phyloP scores from a whole-genome alignment of 2,888 invertebrate genomes.

The Eupeodes luniger region DNA sequence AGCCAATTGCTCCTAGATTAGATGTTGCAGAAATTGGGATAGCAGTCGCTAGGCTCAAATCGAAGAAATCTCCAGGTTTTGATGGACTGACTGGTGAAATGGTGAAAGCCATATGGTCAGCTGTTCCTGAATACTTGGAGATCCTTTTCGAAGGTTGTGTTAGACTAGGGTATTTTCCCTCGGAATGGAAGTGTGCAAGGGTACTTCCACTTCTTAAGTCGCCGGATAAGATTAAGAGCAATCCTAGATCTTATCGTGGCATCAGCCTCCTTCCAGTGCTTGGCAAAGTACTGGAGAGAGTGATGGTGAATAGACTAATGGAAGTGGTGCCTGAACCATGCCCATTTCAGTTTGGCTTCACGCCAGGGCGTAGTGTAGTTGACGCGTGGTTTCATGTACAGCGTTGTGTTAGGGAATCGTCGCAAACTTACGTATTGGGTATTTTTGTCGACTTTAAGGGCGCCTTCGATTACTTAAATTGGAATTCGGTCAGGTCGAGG shows the following conservation, averaged over 20 bases:
- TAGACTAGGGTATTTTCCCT: slow-evolving; percentile 46
- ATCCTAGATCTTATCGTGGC: slow-evolving; percentile 62
- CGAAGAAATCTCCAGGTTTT: neutral
- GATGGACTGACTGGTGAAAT: slow-evolving; percentile 55
- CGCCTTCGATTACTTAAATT: slow-evolving; percentile 71
- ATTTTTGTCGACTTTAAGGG: slow-evolving; percentile 17
- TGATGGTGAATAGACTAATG: slow-evolving; percentile 36
- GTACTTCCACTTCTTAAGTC: slow-evolving; percentile 63
- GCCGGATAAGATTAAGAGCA: slow-evolving; percentile 61
- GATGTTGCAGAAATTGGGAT: too few species aligned
- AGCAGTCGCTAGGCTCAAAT: too few species aligned
- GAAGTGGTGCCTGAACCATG: neutral
- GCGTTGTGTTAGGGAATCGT: neutral
- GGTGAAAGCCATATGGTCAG: slow-evolving; percentile 41
- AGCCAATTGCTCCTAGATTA: too few species aligned
- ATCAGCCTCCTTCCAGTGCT: slow-evolving; percentile 63
- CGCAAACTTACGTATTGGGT: slow-evolving; percentile 46
- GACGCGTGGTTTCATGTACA: neutral
- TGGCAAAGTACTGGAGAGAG: slow-evolving; percentile 68
- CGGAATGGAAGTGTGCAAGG: slow-evolving; percentile 41
- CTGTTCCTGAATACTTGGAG: slow-evolving; percentile 47
- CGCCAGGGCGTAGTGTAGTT: too few species aligned
- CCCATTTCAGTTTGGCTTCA: too few species aligned
- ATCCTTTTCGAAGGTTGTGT: slow-evolving; percentile 17
- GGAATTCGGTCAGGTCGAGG: slow-evolving; percentile 53